Evolutionary conservation across 2,797 vertebrate species (phyloP).

Genomic region (Alexandromys oeconomus): DNA sequence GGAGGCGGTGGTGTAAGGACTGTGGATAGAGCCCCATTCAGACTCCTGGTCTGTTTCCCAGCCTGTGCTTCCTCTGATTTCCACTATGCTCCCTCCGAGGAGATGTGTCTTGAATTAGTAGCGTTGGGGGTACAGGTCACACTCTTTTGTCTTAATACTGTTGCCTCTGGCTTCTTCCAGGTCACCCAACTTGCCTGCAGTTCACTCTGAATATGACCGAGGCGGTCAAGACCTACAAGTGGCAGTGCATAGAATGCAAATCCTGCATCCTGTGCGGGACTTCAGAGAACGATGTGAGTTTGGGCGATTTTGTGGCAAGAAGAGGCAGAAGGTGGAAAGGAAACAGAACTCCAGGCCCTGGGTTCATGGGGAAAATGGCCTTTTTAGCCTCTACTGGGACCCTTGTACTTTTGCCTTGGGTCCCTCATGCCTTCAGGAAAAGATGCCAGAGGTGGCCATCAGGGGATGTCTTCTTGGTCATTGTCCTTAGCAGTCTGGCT

Average conservation of each 20-base stretch:
- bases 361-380: neutral
- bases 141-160: constrained; percentile 15
- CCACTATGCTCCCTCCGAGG: neutral
- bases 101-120: neutral
- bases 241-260: constrained; percentile 99
- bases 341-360: neutral
- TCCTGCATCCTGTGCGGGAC: constrained; percentile 99
- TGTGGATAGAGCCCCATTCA: neutral
- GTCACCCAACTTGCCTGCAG: constrained; percentile 98
- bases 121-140: neutral
- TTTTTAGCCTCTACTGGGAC: neutral
- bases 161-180: constrained; percentile 88
- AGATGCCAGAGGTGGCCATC: neutral
- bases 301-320: neutral
- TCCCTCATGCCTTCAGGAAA: neutral
- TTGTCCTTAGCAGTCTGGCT: neutral
- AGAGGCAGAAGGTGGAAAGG: neutral
- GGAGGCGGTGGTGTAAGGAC: neutral
- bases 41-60: neutral
- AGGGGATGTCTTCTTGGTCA: neutral
- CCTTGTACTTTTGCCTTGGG: neutral
- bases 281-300: constrained; percentile 98
- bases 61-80: neutral
- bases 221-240: constrained; percentile 98
- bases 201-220: constrained; percentile 99